phyloP scores from a whole-genome alignment of 2,888 invertebrate species.

The Drosophila anomalata region DNA sequence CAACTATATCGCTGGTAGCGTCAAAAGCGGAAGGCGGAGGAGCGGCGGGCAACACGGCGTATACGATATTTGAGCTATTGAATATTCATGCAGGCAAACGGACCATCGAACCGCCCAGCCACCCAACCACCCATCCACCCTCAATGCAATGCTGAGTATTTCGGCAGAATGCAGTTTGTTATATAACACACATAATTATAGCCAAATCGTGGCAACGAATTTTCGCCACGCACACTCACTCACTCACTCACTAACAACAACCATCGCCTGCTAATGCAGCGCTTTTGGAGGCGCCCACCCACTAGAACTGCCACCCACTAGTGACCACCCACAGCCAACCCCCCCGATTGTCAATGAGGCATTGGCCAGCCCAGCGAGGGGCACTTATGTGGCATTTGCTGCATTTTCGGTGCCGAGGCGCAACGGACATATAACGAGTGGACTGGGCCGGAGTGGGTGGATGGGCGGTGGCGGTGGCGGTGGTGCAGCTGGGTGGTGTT shows the following conservation, averaged over 20 bases:
- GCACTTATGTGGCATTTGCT: slow-evolving; percentile 78
- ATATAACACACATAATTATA: slow-evolving; percentile 81
- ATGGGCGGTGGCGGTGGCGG: slow-evolving; percentile 1
- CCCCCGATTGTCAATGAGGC: slow-evolving; percentile 27
- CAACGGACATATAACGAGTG: slow-evolving; percentile 55
- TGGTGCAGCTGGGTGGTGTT: slow-evolving; percentile 23
- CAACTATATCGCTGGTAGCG: slow-evolving; percentile 58
- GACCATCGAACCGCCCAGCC: slow-evolving; percentile 8
- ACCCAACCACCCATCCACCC: slow-evolving; percentile 4
- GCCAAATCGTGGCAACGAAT: slow-evolving; percentile 79
- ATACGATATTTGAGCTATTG: slow-evolving; percentile 77
- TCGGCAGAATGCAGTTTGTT: slow-evolving; percentile 75
- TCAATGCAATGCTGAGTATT: slow-evolving; percentile 47
- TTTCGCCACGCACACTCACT: slow-evolving; percentile 69
- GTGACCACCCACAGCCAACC: background rate
- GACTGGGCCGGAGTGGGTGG: slow-evolving; percentile 2
- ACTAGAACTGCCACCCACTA: background rate
- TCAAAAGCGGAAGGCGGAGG: background rate
- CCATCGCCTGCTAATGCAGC: slow-evolving; percentile 51
- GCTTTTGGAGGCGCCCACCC: slow-evolving; percentile 31
- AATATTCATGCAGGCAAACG: slow-evolving; percentile 73
- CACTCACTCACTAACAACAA: background rate
- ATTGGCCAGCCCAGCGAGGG: slow-evolving; percentile 49
- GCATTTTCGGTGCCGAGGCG: slow-evolving; percentile 65
- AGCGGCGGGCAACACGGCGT: slow-evolving; percentile 65